Evolutionary conservation across 1,140 invertebrate species (phyloP), one percentile per base, ranked within the genome.

Genomic region (Lutraria rhynchaena): DNA sequence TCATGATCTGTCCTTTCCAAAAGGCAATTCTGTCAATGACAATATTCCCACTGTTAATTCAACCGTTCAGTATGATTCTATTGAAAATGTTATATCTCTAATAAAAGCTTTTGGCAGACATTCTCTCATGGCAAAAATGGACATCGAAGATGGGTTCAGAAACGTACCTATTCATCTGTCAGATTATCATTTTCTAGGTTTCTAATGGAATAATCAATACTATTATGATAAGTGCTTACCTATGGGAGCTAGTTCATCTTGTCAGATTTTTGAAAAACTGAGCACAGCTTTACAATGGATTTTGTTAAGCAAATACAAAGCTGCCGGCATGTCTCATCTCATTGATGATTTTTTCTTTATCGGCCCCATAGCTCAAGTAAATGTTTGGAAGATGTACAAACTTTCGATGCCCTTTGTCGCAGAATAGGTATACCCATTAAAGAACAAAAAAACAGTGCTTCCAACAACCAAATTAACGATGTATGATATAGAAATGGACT

Each of bases 291-390:
- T 83, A 15, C 81, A 83, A 22, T 76, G 73, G 71, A 83, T 82
- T 22, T 19, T 74, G 22, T n/a, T 22, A 13, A 49, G 57, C 27
- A 73, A 74, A 65, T 55, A 7, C 17, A 33, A 41, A 1, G 46
- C 49, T 24, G 2, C 29, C 22, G 5, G 37, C 11, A 55, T 83
- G 11, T 77, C 81, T 27, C 73, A 77, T 29, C 53, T 83, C n/a
- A 33, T 76, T 2, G 81, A 83, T 77, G 81, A n/a, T n/a, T n/a
- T 77, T 61, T 77, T 83, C 31, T 57, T 77, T 63, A 61, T 77
- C 0, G 81, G 71, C 67, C 41, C 9, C 13, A 70, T 1, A 17
- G 27, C 11, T 57, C 57, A 7, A 19, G 3, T 63, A n/a, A 51
- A 51, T 81, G 78, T 33, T 11, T 27, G 22, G 9, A 11, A 22